These are phyloP conservation scores for Drosophila percnosoma DNA, from an alignment of 2,888 invertebrate genomes.

Conservation along the genomic window DNA sequence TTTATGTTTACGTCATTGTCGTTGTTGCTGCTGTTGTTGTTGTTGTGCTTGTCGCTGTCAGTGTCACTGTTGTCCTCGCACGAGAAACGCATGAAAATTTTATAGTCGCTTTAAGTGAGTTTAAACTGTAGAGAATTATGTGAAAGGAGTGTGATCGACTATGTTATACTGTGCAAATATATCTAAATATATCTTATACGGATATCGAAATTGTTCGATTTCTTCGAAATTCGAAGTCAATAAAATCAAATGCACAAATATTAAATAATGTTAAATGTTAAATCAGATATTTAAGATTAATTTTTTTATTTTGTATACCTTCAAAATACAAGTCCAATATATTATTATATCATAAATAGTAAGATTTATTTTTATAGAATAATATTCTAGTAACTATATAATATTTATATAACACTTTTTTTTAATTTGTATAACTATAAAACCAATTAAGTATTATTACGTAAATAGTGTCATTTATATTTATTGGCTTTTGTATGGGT, in stretches of 20 bases:
- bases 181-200: too few species aligned
- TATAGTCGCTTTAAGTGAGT: slow-evolving; percentile 80
- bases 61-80: slow-evolving; percentile 44
- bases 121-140: slow-evolving; percentile 41
- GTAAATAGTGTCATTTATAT: background rate
- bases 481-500: background rate
- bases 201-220: background rate
- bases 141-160: background rate
- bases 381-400: background rate
- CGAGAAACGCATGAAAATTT: slow-evolving; percentile 65
- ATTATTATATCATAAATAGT: background rate
- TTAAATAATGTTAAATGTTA: too few species aligned
- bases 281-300: background rate
- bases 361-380: background rate
- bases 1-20: slow-evolving; percentile 73
- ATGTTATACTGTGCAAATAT: slow-evolving; percentile 6
- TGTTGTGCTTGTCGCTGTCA: slow-evolving; percentile 50
- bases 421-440: background rate
- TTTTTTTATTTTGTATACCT: background rate
- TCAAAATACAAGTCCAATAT: background rate
- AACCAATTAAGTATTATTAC: background rate
- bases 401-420: background rate
- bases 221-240: too few species aligned
- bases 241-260: too few species aligned
- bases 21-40: slow-evolving; percentile 30